These are phyloP conservation scores for Argopecten irradians DNA, from an alignment of 1,140 invertebrate genomes.

Conservation along the genomic window DNA sequence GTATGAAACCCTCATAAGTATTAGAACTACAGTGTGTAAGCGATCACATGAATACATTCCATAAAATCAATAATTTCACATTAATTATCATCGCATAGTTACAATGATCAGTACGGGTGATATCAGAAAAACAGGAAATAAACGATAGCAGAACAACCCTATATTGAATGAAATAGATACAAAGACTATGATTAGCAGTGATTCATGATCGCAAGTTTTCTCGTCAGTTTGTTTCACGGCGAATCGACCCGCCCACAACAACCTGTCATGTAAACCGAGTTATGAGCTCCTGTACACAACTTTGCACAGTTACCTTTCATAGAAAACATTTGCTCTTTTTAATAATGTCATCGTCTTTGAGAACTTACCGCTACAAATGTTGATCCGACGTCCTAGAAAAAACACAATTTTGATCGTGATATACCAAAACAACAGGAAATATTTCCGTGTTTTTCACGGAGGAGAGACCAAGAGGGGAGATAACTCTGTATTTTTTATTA, in stretches of 20 bases:
- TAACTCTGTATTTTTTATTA: no score
- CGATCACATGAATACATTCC: no score
- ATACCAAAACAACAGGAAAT: slow-evolving; percentile 15
- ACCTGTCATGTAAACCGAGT: not conserved
- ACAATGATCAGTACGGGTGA: no score
- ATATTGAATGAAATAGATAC: not conserved
- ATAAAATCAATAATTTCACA: no score
- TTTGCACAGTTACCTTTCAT: not conserved
- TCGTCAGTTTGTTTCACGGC: not conserved
- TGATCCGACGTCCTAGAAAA: not conserved
- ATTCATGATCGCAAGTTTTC: not conserved
- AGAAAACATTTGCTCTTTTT: not conserved
- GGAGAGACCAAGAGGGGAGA: not conserved
- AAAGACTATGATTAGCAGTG: not conserved
- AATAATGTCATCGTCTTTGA: not conserved
- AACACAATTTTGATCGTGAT: not conserved
- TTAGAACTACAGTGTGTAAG: no score
- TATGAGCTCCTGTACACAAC: not conserved
- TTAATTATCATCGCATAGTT: no score
- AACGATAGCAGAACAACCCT: no score
- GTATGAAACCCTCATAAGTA: no score
- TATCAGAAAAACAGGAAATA: no score
- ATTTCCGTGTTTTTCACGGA: not conserved
- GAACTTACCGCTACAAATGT: not conserved
- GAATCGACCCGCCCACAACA: not conserved